Percentiles rank a stretch among this genome's conserved stretches.
phyloP scores from a whole-genome alignment of 2,797 vertebrate species.

The Bradypus variegatus region DNA sequence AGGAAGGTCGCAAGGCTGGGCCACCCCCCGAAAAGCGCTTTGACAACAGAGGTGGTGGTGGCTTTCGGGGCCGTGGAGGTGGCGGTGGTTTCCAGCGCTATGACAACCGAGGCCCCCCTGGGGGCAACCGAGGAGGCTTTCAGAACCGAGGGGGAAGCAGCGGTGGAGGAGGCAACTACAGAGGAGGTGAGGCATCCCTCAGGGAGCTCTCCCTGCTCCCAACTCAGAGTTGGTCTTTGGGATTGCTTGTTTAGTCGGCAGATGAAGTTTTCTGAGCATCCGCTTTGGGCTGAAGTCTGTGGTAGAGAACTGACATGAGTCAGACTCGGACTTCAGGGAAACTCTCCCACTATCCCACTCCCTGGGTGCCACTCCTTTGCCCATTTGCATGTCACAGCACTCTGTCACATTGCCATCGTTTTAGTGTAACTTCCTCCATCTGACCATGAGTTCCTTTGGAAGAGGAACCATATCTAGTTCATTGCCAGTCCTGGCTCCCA shows the following conservation, averaged over 20 bases:
- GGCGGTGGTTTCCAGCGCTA: slow-evolving; percentile 72
- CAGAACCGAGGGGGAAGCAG: slow-evolving; percentile 81
- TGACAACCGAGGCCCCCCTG: slow-evolving; percentile 67
- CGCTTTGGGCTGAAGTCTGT: background rate
- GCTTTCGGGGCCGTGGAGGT: slow-evolving; percentile 74
- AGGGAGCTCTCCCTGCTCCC: background rate
- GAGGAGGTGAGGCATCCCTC: slow-evolving; percentile 51
- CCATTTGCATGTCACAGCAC: background rate
- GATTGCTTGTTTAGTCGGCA: background rate
- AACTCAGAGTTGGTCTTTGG: background rate
- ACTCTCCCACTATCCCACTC: background rate
- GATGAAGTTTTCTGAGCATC: background rate
- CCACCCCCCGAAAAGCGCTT: slow-evolving; percentile 91
- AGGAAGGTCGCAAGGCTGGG: slow-evolving; percentile 86
- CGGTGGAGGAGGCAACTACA: slow-evolving; percentile 69
- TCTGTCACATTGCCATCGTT: background rate
- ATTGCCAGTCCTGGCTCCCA: background rate
- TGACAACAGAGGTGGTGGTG: slow-evolving; percentile 77
- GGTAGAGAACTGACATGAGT: background rate
- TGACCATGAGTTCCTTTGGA: background rate
- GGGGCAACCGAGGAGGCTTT: slow-evolving; percentile 72
- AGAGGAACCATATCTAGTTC: background rate
- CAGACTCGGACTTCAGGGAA: background rate
- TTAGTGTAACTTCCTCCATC: background rate
- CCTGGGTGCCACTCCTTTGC: background rate